Evolutionary conservation across 2,113 vertebrate species (phyloP).

Genomic region (Lycaon pictus): DNA sequence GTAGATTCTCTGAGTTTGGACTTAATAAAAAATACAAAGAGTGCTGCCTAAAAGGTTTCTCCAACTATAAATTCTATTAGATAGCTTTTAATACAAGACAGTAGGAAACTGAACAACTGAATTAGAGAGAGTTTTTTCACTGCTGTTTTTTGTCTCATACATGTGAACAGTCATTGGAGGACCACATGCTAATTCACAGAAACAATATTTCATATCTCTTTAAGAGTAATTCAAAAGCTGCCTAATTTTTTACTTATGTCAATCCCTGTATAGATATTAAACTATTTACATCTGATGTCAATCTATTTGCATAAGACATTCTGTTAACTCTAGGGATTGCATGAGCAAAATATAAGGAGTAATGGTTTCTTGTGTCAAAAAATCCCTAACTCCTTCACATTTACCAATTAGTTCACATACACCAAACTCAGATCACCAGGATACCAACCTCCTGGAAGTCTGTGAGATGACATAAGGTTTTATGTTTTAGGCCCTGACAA

Average conservation of each 20-base stretch:
- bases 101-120: slow-evolving; percentile 86
- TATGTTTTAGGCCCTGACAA: background rate
- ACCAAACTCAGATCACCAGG: background rate
- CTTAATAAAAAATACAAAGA: slow-evolving; percentile 92
- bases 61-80: slow-evolving; percentile 91
- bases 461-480: background rate
- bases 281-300: background rate
- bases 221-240: slow-evolving; percentile 30
- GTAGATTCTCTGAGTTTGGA: slow-evolving; percentile 91
- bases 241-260: slow-evolving; percentile 18
- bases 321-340: background rate
- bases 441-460: background rate
- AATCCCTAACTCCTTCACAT: background rate
- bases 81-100: slow-evolving; percentile 88
- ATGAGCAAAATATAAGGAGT: background rate
- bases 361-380: background rate
- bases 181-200: slow-evolving; percentile 62
- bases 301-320: background rate
- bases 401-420: background rate
- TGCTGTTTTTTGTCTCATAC: slow-evolving; percentile 78
- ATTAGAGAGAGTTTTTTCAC: slow-evolving; percentile 80
- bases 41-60: slow-evolving; percentile 88
- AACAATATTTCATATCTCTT: slow-evolving; percentile 1
- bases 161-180: slow-evolving; percentile 68
- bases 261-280: background rate